Percentiles rank a stretch among this genome's conserved stretches.
These are phyloP conservation scores for Thereva unica DNA, from an alignment of 2,888 invertebrate species.

Conservation along the genomic window DNA sequence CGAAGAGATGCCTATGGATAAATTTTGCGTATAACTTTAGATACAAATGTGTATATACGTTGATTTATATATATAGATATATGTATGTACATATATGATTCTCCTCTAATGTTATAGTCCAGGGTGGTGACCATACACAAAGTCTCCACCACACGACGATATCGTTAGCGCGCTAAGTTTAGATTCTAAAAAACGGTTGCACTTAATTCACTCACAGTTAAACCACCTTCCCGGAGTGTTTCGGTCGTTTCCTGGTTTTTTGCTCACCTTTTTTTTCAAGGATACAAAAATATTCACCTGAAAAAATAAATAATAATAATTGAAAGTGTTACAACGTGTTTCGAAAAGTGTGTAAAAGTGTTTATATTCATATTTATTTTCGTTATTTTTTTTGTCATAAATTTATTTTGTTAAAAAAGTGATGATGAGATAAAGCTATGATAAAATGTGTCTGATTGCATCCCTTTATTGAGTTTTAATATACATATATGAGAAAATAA, in stretches of 20 bases:
- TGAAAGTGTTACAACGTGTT: too few species aligned
- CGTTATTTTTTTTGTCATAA: too few species aligned
- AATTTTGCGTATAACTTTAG: neutral
- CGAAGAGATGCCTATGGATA: neutral
- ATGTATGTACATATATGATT: constrained; percentile 28
- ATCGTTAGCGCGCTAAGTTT: constrained; percentile 39
- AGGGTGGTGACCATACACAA: constrained; percentile 39
- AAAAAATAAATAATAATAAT: too few species aligned
- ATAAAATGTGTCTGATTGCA: too few species aligned
- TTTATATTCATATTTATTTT: too few species aligned
- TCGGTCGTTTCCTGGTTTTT: constrained; percentile 16
- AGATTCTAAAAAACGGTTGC: constrained; percentile 35
- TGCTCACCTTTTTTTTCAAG: neutral
- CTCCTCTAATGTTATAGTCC: constrained; percentile 32
- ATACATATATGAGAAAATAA: too few species aligned
- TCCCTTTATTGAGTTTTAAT: too few species aligned
- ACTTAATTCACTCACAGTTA: constrained; percentile 40
- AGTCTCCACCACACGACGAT: constrained; percentile 33
- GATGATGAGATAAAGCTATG: too few species aligned
- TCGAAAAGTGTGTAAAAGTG: too few species aligned
- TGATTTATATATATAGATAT: neutral
- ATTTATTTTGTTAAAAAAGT: too few species aligned
- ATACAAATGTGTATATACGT: neutral
- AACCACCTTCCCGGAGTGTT: constrained; percentile 36
- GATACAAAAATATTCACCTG: neutral